A percentile compares a stretch with the other conserved stretches of the same genome.
These are phyloP conservation scores for Creontiades dilutus DNA, from an alignment of 2,888 invertebrate species.

Conservation along the genomic window DNA sequence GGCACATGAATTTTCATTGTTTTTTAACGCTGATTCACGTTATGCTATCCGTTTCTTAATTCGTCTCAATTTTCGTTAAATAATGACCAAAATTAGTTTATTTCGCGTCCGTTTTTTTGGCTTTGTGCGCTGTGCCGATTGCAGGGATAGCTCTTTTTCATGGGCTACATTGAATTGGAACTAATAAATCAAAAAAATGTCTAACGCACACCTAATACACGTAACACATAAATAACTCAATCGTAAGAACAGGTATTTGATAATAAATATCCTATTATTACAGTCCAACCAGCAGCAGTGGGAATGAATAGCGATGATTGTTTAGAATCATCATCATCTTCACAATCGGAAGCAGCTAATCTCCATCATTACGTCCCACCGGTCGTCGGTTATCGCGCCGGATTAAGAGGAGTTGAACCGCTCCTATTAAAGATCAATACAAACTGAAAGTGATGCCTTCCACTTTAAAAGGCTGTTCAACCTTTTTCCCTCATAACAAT, in stretches of 20 bases:
- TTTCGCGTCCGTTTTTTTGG: no score
- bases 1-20: no score
- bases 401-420: slow-evolving; percentile 21
- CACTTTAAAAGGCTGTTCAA: neutral
- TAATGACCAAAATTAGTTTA: no score
- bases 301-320: neutral
- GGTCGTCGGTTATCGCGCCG: neutral
- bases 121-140: no score
- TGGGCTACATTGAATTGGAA: neutral
- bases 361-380: neutral
- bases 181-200: neutral
- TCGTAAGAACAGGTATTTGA: no score
- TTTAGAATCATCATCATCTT: neutral
- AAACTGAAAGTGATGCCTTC: neutral
- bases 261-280: neutral
- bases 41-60: no score
- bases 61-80: no score
- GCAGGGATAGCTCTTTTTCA: no score
- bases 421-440: slow-evolving; percentile 16
- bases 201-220: neutral
- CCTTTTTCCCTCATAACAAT: slow-evolving; percentile 51
- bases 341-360: neutral
- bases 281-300: neutral
- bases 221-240: no score
- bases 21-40: no score